phyloP scores from a whole-genome alignment of 1,140 invertebrate species.

The Orius insidiosus region DNA sequence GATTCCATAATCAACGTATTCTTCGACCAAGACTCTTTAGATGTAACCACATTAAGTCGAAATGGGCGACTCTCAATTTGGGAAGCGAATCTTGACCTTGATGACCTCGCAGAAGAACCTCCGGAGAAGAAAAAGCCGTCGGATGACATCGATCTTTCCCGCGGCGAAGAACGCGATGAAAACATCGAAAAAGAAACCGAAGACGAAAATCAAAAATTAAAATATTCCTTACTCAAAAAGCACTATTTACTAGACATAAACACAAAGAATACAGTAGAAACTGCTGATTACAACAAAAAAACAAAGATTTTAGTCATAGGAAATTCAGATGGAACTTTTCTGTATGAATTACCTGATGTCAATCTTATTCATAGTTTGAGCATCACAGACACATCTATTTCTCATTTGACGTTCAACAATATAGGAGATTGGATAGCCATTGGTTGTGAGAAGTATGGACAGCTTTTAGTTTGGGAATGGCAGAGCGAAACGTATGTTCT shows the following conservation, averaged over 20 bases:
- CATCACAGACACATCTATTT: conserved; percentile 63
- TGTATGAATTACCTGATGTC: conserved; percentile 85
- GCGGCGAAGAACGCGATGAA: conserved; percentile 29
- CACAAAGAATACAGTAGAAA: conserved; percentile 44
- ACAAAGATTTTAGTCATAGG: conserved; percentile 66
- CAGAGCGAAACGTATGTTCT: conserved; percentile 96
- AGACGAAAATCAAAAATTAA: conserved; percentile 31
- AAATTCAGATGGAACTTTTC: conserved; percentile 64
- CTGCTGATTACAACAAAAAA: conserved; percentile 59
- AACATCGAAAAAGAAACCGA: conserved; percentile 24
- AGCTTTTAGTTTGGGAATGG: conserved; percentile 96
- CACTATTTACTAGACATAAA: conserved; percentile 56
- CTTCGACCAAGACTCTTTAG: conserved; percentile 72
- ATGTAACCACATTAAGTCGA: conserved; percentile 49
- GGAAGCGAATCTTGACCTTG: conserved; percentile 59
- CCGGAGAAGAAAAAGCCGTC: conserved; percentile 30
- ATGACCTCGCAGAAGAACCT: conserved; percentile 36
- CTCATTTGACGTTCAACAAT: conserved; percentile 60
- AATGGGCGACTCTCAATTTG: conserved; percentile 66
- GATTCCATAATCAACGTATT: conserved; percentile 67
- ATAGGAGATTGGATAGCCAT: conserved; percentile 91
- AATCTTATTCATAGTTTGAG: conserved; percentile 65
- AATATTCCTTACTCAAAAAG: conserved; percentile 46
- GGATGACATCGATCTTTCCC: conserved; percentile 35
- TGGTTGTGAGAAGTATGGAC: conserved; percentile 66